phyloP scores from a whole-genome alignment of 35 echinoderm and acorn worm genomes.

The Ophioderma brevispina region DNA sequence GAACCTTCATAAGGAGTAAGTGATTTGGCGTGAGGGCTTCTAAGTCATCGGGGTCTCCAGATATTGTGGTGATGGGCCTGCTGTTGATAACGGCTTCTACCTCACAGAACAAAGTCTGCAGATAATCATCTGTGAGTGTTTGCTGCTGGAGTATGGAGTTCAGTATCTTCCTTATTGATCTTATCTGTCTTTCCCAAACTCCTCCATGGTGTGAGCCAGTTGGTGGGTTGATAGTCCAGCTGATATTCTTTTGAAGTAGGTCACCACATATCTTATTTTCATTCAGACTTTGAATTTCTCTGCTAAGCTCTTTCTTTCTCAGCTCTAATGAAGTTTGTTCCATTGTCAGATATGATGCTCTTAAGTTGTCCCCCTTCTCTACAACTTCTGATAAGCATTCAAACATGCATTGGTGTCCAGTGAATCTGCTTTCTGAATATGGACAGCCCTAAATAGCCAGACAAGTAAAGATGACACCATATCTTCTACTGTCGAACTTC shows the following conservation, averaged over 20 bases:
- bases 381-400: constrained; percentile 56
- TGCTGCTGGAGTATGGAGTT: constrained; percentile 25
- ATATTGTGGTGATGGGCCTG: constrained; percentile 44
- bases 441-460: constrained; percentile 38
- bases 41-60: constrained; percentile 14
- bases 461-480: constrained; percentile 39
- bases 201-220: constrained; percentile 36
- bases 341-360: constrained; percentile 43
- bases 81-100: constrained; percentile 62
- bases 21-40: constrained; percentile 73
- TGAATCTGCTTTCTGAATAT: constrained; percentile 15
- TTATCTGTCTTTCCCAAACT: constrained; percentile 57
- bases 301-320: constrained; percentile 41
- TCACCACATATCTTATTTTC: neutral
- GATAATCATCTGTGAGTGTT: constrained; percentile 26
- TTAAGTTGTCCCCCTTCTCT: constrained; percentile 24
- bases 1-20: neutral
- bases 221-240: constrained; percentile 48
- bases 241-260: constrained; percentile 25
- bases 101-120: constrained; percentile 45
- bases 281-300: neutral
- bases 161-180: constrained; percentile 9
- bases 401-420: constrained; percentile 54
- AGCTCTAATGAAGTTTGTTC: constrained; percentile 45
- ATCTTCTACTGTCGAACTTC: constrained; percentile 21